Base-by-base conservation (phyloP, 2,113 vertebrate genomes). In the Terrapene triunguis region DNA sequence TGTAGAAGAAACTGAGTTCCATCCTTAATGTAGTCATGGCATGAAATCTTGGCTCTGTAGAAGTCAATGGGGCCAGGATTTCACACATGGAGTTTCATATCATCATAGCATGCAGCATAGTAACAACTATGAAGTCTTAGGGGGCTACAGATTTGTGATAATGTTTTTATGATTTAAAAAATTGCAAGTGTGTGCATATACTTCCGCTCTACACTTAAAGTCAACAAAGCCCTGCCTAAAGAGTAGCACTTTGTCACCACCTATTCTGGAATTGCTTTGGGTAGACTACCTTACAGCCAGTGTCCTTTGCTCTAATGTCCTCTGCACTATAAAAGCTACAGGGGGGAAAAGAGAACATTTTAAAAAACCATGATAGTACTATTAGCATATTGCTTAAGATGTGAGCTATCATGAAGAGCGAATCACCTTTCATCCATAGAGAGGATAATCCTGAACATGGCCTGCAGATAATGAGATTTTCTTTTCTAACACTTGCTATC, bases 361-460 rank as follows among this genome's bases (percentile, higher is more conserved):
- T 59, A 80, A 97, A 95, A 95, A 96, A 90, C 88, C 95, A 94
- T 94, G 91, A 96, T 82, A 74, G 93, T 90, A 95, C 87, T 87
- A 89, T 95, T 90, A 87, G 84, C 88, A 92, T 80, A 85, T 25
- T 44, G 80, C 93, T 93, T 85, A 92, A 93, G 93, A 92, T 95
- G 92, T 95, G 85, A 84, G 85, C 87, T 88, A 86, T 91, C 84
- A 83, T 95, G 95, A 95, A 90, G 50, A 59, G 57, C n/a, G 11
- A 50, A 88, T 92, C 93, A 93, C 93, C 94, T 97, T 97, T 95
- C 93, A 96, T 91, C 82, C 89, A 88, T 87, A 72, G 94, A 90
- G 86, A 93, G 35, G 35, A 84, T 92, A 88, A 85, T 94, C 93
- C 95, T 96, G 92, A 96, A 89, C 84, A 50, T 92, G 81, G 74